A percentile compares a stretch with the other conserved stretches of the same genome.
phyloP scores from a whole-genome alignment of 2,888 invertebrate genomes.

The Fissipunctia ypsillon region DNA sequence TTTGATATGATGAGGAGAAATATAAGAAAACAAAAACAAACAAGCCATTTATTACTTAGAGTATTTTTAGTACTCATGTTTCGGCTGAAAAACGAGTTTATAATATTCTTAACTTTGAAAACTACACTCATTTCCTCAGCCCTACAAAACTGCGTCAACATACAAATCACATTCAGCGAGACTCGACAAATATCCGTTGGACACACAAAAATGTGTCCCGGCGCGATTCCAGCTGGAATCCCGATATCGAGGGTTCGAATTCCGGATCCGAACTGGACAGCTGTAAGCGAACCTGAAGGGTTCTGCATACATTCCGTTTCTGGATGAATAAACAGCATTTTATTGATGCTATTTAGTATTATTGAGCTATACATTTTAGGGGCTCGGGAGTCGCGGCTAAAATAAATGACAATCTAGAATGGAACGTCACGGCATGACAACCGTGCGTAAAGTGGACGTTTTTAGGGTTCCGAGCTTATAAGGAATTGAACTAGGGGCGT shows the following conservation, averaged over 20 bases:
- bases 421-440: background rate
- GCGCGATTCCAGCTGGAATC: conserved; percentile 27
- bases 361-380: background rate
- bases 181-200: conserved; percentile 34
- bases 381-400: background rate
- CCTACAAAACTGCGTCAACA: conserved; percentile 1
- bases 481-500: no score
- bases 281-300: conserved; percentile 9
- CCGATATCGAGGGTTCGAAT: conserved; percentile 27
- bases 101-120: background rate
- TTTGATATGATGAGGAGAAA: conserved; percentile 20
- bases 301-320: conserved; percentile 37
- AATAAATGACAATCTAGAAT: background rate
- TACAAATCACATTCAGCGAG: conserved; percentile 36
- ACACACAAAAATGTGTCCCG: conserved; percentile 54
- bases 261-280: conserved; percentile 22
- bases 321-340: conserved; percentile 29
- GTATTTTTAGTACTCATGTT: background rate
- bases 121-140: background rate
- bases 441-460: background rate
- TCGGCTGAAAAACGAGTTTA: background rate
- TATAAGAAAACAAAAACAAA: conserved; percentile 26
- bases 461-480: background rate
- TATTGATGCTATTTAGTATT: conserved; percentile 2
- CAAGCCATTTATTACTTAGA: background rate